phyloP scores from a whole-genome alignment of 2,113 vertebrate species.

The Dinomys branickii region DNA sequence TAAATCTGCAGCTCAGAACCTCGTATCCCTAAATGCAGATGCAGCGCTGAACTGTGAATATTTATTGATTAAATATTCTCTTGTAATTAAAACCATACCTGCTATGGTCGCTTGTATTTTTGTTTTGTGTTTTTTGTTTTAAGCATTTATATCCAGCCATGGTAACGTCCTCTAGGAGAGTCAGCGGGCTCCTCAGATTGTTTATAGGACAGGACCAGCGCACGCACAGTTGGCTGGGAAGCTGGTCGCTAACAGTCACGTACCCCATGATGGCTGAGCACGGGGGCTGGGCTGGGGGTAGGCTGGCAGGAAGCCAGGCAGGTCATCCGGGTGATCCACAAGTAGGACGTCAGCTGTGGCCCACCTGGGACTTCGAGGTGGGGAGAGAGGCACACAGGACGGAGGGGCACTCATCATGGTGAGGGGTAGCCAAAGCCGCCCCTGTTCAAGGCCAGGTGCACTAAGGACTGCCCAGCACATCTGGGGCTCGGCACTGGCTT shows the following conservation, averaged over 20 bases:
- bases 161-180: not conserved
- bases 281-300: accelerated
- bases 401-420: not conserved
- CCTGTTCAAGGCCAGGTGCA: not conserved
- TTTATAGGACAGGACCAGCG: not conserved
- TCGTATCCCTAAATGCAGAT: conserved; percentile 74
- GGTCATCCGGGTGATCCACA: accelerated
- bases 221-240: accelerated
- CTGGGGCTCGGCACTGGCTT: accelerated
- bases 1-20: conserved; percentile 78
- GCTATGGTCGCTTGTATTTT: not conserved
- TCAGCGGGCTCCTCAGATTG: accelerated
- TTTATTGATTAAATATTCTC: conserved; percentile 78
- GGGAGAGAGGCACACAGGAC: not conserved
- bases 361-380: not conserved
- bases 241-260: not conserved
- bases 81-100: conserved; percentile 72
- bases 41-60: conserved; percentile 65
- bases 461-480: accelerated
- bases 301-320: not conserved
- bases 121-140: not conserved
- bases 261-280: not conserved
- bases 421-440: not conserved
- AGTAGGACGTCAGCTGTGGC: accelerated
- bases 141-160: not conserved